Percentiles rank a stretch among this genome's conserved stretches.
Conservation (phyloP, 35 echinoderm and acorn worm species). For the Diadema setosum region DNA sequence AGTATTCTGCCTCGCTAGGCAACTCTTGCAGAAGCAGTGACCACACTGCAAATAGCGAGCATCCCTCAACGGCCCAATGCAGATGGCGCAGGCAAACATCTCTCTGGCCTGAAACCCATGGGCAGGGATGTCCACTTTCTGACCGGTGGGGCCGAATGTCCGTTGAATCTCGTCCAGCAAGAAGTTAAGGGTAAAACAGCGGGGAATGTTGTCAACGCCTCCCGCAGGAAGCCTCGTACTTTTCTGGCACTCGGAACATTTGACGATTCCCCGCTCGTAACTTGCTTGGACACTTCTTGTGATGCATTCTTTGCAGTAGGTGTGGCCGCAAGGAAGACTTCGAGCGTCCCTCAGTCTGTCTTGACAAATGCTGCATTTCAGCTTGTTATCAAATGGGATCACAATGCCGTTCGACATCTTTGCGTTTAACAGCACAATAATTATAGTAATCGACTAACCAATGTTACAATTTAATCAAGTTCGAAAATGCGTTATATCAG, state of each 20-base stretch:
- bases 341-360: background rate
- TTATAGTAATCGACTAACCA: too few species aligned
- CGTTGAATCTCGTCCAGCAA: background rate
- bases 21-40: background rate
- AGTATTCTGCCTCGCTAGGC: background rate
- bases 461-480: too few species aligned
- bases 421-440: too few species aligned
- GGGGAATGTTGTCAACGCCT: background rate
- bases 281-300: background rate
- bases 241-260: background rate
- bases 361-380: conserved; percentile 13
- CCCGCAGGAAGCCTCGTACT: background rate
- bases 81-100: background rate
- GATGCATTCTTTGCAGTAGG: background rate
- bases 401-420: background rate
- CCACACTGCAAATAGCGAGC: background rate
- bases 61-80: background rate
- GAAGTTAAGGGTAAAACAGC: background rate
- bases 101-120: background rate
- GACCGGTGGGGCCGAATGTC: background rate
- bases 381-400: background rate
- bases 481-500: too few species aligned
- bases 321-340: background rate
- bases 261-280: background rate
- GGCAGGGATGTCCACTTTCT: background rate